These are phyloP conservation scores for Campoplex capitator DNA, from an alignment of 2,888 invertebrate genomes.

Conservation along the genomic window DNA sequence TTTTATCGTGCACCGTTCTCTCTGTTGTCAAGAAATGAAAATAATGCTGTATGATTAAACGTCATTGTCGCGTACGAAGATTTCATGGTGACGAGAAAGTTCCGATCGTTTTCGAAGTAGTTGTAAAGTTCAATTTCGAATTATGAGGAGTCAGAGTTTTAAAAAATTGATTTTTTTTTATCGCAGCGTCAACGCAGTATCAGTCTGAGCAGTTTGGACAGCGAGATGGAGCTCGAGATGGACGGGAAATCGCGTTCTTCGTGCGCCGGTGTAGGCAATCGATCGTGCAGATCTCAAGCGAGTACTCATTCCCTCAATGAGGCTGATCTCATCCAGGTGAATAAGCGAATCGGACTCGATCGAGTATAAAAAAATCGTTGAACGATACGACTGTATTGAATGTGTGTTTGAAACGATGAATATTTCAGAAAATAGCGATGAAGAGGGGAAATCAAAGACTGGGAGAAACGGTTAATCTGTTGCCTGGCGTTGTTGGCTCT, in stretches of 20 bases:
- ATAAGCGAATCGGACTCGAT: slow-evolving; percentile 30
- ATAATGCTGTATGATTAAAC: too few species aligned
- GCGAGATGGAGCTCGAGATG: slow-evolving; percentile 89
- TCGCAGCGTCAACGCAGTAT: slow-evolving; percentile 86
- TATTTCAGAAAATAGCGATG: slow-evolving; percentile 89
- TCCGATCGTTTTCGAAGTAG: too few species aligned
- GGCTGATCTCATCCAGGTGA: slow-evolving; percentile 92
- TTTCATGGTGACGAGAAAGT: too few species aligned
- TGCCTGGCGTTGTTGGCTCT: slow-evolving; percentile 86
- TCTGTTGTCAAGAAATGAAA: too few species aligned
- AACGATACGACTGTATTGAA: slow-evolving; percentile 5
- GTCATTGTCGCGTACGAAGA: too few species aligned
- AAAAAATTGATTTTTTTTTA: not conserved
- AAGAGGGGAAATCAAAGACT: slow-evolving; percentile 86
- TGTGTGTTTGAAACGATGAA: slow-evolving; percentile 26
- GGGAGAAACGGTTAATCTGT: slow-evolving; percentile 80
- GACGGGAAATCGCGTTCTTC: slow-evolving; percentile 85
- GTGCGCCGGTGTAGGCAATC: slow-evolving; percentile 84
- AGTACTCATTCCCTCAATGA: slow-evolving; percentile 95
- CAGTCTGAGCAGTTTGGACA: slow-evolving; percentile 93
- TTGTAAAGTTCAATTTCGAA: too few species aligned
- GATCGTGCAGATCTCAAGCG: slow-evolving; percentile 83
- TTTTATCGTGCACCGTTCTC: too few species aligned
- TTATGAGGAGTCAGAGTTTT: not conserved
- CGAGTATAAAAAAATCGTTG: not conserved